Evolutionary conservation across 2,113 vertebrate genomes (phyloP).

Genomic region (Semnornis frantzii): DNA sequence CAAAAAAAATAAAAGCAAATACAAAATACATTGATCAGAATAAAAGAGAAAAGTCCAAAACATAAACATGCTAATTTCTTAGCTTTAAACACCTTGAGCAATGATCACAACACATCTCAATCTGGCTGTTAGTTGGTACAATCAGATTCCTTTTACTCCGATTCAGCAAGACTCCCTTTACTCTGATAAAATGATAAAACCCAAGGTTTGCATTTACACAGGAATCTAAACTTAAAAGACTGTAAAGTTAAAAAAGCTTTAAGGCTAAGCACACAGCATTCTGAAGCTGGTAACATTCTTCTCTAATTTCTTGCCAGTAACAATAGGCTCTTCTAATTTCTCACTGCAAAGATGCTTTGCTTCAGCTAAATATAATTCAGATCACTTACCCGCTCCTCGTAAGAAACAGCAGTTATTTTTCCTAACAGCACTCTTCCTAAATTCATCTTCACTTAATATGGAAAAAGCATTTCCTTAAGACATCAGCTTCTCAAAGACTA

Average conservation of each 20-base stretch:
- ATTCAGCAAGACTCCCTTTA: too few species aligned
- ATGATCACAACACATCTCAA: background rate
- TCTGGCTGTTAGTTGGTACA: background rate
- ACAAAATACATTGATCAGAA: background rate
- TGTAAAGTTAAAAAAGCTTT: conserved; percentile 15
- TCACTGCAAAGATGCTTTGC: background rate
- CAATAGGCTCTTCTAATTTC: conserved; percentile 23
- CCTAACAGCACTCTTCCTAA: conserved; percentile 72
- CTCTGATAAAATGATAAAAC: background rate
- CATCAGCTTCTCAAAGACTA: conserved; percentile 46
- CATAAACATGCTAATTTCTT: background rate
- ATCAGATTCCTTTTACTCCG: background rate
- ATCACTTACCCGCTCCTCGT: conserved; percentile 75
- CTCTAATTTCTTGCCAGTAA: conserved; percentile 44
- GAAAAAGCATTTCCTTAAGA: conserved; percentile 38
- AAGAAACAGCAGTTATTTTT: conserved; percentile 63
- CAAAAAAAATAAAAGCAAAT: background rate
- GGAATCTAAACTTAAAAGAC: background rate
- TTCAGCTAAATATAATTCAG: conserved; percentile 37
- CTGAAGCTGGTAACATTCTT: background rate
- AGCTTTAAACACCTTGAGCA: background rate
- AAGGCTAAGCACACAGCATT: conserved; percentile 18
- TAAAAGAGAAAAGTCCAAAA: background rate
- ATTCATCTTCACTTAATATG: conserved; percentile 74
- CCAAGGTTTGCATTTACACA: background rate